These are phyloP conservation scores for Morphnarchus princeps DNA, from an alignment of 2,113 vertebrate genomes.

Conservation along the genomic window DNA sequence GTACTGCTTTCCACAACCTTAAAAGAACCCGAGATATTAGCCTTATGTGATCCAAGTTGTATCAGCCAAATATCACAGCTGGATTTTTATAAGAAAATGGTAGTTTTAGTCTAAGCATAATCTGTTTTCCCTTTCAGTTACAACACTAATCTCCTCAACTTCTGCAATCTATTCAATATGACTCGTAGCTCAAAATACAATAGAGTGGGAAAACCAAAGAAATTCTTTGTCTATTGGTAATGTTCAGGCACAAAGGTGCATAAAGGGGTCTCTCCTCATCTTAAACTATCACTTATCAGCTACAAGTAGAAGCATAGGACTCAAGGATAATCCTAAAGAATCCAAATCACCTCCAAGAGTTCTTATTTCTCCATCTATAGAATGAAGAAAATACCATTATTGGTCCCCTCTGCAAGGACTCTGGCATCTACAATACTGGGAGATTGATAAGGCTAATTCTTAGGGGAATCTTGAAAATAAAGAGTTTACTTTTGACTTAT, in stretches of 20 bases:
- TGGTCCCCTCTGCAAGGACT: background rate
- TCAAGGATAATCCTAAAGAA: background rate
- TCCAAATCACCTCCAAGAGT: background rate
- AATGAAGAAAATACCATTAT: background rate
- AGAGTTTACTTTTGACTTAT: background rate
- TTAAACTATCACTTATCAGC: background rate
- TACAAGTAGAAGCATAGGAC: background rate
- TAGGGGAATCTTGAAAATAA: background rate
- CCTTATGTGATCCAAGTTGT: background rate
- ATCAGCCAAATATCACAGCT: constrained; percentile 27
- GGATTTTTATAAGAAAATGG: constrained; percentile 21
- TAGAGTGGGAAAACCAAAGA: background rate
- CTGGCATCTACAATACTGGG: background rate
- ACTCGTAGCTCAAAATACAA: background rate
- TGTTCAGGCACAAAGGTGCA: background rate
- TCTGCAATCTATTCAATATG: background rate
- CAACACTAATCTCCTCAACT: background rate
- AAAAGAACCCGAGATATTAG: constrained; percentile 27
- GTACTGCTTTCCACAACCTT: constrained; percentile 80
- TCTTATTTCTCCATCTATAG: background rate
- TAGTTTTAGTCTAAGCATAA: background rate
- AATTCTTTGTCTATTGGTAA: background rate
- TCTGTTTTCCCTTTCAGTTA: constrained; percentile 5
- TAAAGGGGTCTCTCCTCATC: background rate
- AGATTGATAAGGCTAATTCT: background rate